phyloP scores from a whole-genome alignment of 1,140 invertebrate genomes.

The Pristionchus pacificus region DNA sequence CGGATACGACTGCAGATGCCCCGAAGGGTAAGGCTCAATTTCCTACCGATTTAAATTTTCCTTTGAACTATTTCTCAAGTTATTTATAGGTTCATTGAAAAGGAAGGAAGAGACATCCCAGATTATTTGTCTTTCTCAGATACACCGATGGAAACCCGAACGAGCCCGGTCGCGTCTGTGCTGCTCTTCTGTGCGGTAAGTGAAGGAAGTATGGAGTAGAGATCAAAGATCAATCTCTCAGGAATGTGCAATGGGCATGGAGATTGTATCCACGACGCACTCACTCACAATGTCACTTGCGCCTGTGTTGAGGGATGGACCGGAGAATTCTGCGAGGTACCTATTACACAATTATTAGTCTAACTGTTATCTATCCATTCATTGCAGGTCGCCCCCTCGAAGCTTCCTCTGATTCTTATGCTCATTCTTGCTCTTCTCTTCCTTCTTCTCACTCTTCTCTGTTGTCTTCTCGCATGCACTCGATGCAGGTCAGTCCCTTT shows the following conservation, averaged over 20 bases:
- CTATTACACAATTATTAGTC: not conserved
- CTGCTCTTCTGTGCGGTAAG: constrained; percentile 28
- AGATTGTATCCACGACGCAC: constrained; percentile 36
- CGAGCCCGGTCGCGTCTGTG: constrained; percentile 36
- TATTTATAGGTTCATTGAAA: too few relatives aligned
- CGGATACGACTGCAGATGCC: constrained; percentile 37
- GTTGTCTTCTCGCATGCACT: constrained; percentile 30
- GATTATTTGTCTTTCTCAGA: not conserved
- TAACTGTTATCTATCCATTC: not conserved
- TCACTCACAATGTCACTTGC: constrained; percentile 33
- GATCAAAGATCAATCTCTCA: too few relatives aligned
- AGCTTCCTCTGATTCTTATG: constrained; percentile 23
- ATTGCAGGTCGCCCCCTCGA: constrained; percentile 22
- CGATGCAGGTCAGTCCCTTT: constrained; percentile 7
- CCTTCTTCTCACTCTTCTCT: constrained; percentile 37
- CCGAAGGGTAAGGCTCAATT: constrained; percentile 19
- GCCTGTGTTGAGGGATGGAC: constrained; percentile 32
- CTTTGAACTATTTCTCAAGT: too few relatives aligned
- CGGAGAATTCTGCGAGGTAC: constrained; percentile 34
- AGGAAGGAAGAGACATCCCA: too few relatives aligned
- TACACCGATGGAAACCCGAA: constrained; percentile 38
- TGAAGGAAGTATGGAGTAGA: constrained; percentile 39
- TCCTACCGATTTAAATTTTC: not conserved
- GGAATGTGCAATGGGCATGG: constrained; percentile 38
- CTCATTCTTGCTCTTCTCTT: constrained; percentile 38